These are phyloP conservation scores for Myopa tessellatipennis DNA, from an alignment of 2,888 invertebrate genomes.

Conservation along the genomic window DNA sequence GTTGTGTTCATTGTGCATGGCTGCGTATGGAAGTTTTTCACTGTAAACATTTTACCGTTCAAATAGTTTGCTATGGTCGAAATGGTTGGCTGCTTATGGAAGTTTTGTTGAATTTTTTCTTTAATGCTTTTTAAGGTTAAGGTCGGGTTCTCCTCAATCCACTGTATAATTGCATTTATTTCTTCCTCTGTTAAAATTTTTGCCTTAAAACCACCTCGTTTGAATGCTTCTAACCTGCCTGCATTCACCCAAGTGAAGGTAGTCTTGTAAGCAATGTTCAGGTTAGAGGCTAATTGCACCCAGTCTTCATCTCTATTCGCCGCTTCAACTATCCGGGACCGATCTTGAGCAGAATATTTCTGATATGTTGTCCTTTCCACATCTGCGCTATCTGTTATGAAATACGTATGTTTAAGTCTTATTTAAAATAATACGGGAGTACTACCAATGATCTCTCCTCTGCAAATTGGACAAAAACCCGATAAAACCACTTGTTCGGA, in stretches of 20 bases:
- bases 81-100: background rate
- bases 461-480: background rate
- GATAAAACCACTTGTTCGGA: background rate
- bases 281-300: background rate
- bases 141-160: background rate
- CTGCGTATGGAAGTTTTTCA: background rate
- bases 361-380: background rate
- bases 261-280: background rate
- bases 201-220: background rate
- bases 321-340: background rate
- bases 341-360: background rate
- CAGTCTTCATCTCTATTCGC: background rate
- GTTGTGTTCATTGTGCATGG: background rate
- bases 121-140: background rate
- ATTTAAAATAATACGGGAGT: background rate
- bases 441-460: background rate
- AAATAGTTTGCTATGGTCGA: background rate
- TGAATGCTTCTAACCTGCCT: background rate
- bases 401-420: slow-evolving; percentile 2
- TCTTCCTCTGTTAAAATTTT: background rate
- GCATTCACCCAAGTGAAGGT: background rate
- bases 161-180: background rate
- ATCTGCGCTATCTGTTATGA: background rate
- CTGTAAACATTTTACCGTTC: background rate
- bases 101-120: background rate